These are phyloP conservation scores for Muscidifurax raptorellus DNA, from an alignment of 1,140 invertebrate genomes.

Conservation along the genomic window DNA sequence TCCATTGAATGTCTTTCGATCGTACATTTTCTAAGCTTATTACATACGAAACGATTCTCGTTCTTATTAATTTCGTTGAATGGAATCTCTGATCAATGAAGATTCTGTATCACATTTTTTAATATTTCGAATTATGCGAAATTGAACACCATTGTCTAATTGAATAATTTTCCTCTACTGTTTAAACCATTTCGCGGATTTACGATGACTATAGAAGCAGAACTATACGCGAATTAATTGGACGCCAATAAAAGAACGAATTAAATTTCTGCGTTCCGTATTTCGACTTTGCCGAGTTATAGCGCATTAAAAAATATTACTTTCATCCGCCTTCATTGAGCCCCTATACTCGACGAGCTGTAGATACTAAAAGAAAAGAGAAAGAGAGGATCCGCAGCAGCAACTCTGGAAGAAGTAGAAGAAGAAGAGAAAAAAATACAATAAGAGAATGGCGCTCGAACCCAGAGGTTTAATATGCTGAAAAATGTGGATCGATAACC, in stretches of 20 bases:
- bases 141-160: too few species aligned
- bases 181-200: too few species aligned
- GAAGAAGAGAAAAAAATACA: not conserved
- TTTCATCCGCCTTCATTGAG: conserved; percentile 8
- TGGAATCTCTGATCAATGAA: too few species aligned
- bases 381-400: not conserved
- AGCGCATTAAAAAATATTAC: not conserved
- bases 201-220: too few species aligned
- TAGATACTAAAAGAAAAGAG: not conserved
- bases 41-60: not conserved
- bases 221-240: not conserved
- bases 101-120: too few species aligned
- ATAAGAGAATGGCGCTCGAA: conserved; percentile 10
- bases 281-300: not conserved
- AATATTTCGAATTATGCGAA: too few species aligned
- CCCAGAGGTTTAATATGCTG: not conserved
- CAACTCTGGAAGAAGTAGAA: not conserved
- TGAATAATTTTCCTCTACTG: too few species aligned
- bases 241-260: not conserved
- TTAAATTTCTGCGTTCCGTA: not conserved
- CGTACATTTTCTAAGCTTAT: not conserved
- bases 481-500: conserved; percentile 26
- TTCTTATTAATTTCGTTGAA: too few species aligned
- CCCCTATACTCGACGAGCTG: not conserved
- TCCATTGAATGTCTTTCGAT: not conserved